phyloP scores from a whole-genome alignment of 2,113 vertebrate genomes.

The Sturnira hondurensis region DNA sequence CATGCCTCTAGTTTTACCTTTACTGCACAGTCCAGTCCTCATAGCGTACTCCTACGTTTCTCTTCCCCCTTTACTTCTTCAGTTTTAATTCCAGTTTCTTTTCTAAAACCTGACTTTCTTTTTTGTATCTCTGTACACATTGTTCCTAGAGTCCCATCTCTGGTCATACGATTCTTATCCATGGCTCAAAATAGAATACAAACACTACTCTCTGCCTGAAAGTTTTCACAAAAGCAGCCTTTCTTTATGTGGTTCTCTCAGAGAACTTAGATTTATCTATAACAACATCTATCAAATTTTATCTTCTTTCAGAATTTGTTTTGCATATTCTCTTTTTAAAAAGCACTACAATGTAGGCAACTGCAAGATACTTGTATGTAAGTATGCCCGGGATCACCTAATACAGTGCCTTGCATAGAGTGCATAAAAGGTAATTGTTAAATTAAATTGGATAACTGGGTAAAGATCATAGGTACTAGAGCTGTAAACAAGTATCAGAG shows the following conservation, averaged over 20 bases:
- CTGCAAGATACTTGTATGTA: too few relatives aligned
- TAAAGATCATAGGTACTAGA: not conserved
- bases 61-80: not conserved
- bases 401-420: not conserved
- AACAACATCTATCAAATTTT: not conserved
- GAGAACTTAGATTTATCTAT: not conserved
- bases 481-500: not conserved
- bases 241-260: not conserved
- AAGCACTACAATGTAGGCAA: not conserved
- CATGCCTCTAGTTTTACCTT: rapidly evolving
- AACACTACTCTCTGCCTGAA: not conserved
- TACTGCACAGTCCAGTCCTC: not conserved
- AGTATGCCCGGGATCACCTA: rapidly evolving
- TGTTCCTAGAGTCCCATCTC: not conserved
- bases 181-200: not conserved
- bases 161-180: not conserved
- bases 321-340: not conserved
- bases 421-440: not conserved
- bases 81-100: not conserved
- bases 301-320: not conserved
- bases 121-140: not conserved
- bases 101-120: not conserved
- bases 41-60: rapidly evolving
- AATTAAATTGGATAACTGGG: not conserved
- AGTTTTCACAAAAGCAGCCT: not conserved